Conservation (phyloP, 2,888 invertebrate genomes). For the Platycnemis pennipes region DNA sequence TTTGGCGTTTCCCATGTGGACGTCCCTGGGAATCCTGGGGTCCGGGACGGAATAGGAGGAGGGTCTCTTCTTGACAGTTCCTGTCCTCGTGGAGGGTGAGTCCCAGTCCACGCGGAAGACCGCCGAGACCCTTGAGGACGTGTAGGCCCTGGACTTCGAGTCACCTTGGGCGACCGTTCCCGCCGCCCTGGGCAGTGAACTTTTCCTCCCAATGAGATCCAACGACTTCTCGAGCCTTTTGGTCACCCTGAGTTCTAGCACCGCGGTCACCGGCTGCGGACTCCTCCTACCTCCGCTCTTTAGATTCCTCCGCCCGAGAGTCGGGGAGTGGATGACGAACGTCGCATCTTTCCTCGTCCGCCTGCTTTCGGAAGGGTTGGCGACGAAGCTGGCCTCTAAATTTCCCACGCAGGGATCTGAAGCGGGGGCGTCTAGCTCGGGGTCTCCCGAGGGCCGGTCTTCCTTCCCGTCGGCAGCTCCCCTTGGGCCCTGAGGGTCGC, state of each 20-base stretch:
- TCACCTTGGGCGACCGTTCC: not conserved
- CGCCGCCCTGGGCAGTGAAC: not conserved
- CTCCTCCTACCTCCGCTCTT: not conserved
- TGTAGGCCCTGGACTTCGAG: not conserved
- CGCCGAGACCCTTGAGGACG: not conserved
- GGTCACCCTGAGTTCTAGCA: constrained; percentile 34
- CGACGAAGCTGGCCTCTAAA: not conserved
- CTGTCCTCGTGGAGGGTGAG: constrained; percentile 86
- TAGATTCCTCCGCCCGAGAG: constrained; percentile 3
- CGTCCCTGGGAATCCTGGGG: not conserved
- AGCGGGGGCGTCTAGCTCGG: not conserved
- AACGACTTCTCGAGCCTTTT: constrained; percentile 40
- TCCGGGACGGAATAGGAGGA: constrained; percentile 79
- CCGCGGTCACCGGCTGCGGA: not conserved
- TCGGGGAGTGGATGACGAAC: constrained; percentile 40
- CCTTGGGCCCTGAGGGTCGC: not conserved
- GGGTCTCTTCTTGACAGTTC: constrained; percentile 86
- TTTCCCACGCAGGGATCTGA: not conserved
- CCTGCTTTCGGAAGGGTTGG: not conserved
- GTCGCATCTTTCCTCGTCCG: constrained; percentile 43
- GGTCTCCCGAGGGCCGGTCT: not conserved
- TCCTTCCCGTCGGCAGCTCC: constrained; percentile 43
- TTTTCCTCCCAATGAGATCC: not conserved
- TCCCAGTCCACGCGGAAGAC: constrained; percentile 84
- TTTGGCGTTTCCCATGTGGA: constrained; percentile 50